Conservation (phyloP, 2,888 invertebrate genomes). For the Tiliacea aurago region DNA sequence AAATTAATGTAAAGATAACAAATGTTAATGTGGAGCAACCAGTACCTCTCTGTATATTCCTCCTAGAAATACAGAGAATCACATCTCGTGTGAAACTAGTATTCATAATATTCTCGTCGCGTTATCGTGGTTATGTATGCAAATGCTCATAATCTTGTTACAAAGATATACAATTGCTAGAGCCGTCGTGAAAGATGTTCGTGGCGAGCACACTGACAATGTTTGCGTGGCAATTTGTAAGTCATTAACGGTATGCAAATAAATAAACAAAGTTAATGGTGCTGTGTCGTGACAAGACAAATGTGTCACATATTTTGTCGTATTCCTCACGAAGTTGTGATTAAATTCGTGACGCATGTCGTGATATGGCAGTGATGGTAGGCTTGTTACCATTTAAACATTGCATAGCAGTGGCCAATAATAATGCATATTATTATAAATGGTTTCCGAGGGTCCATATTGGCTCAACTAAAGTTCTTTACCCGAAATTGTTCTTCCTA, state of each 20-base stretch:
- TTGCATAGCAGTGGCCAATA: background rate
- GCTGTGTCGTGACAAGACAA: slow-evolving; percentile 15
- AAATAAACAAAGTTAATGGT: slow-evolving; percentile 50
- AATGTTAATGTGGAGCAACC: background rate
- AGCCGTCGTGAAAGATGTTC: slow-evolving; percentile 38
- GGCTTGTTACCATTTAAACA: background rate
- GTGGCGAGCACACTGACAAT: slow-evolving; percentile 44
- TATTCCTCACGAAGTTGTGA: background rate
- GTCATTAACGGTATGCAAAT: slow-evolving; percentile 53
- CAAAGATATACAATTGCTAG: slow-evolving; percentile 42
- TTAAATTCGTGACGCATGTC: slow-evolving; percentile 3
- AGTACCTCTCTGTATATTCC: slow-evolving; percentile 20
- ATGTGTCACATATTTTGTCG: slow-evolving; percentile 10
- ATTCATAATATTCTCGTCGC: slow-evolving; percentile 42
- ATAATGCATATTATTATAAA: too few relatives aligned
- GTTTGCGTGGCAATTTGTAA: slow-evolving; percentile 60
- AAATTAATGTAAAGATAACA: slow-evolving; percentile 9
- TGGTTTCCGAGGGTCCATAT: too few relatives aligned
- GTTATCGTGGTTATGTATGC: slow-evolving; percentile 48
- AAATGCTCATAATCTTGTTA: slow-evolving; percentile 53
- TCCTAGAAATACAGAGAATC: slow-evolving; percentile 24
- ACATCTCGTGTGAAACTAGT: slow-evolving; percentile 32
- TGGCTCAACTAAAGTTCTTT: too few relatives aligned
- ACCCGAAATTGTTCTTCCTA: too few relatives aligned
- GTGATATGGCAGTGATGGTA: background rate